Base-by-base conservation (phyloP, 1,140 invertebrate genomes). In the Bombus fervidus region DNA sequence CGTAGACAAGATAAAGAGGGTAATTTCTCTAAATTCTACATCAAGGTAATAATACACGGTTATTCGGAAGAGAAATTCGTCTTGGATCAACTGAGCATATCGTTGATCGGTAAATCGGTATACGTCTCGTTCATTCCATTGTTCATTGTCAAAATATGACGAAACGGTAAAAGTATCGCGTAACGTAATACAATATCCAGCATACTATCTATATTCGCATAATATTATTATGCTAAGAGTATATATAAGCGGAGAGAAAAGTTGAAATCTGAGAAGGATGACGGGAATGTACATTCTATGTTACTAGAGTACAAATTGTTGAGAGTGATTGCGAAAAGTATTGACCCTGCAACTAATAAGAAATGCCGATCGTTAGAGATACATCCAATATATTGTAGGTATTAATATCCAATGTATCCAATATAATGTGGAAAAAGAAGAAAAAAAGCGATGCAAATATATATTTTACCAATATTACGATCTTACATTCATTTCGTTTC, bases 261-360 rank as follows among this genome's bases (percentile, higher is more conserved):
- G 15, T 5, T 28, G 8, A 47, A 83, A 82, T 47, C 31, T 76
- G 53, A 62, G 74, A 59, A 39, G 47, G 41, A 73, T 74, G 53
- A 9, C n/a, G 77, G 25, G 64, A 77, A 83, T 43, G 47, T 86
- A 88, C 73, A 86, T 86, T 81, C 79, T 83, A 87, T 78, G 83
- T 86, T 86, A 81, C 31, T 83, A 81, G 43, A 90, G 86, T 91
- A 91, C 89, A 90, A 91, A 90, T 88, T 74, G 39, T 90, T 57
- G 31, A n/a, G 68, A 73, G 79, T 87, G 66, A 86, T 81, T 74
- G 73, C 28, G 53, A 57, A 22, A 72, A 81, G 53, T 87, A 89
- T 85, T 89, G 66, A 25, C 53, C 66, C 28, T 84, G 71, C 39
- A 15, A 62, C 47, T 9, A 85, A 81, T 76, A 73, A 81, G 3